Evolutionary conservation across 2,888 invertebrate species (phyloP), one percentile per base, ranked within the genome.

Genomic region (Magallana nippona): DNA sequence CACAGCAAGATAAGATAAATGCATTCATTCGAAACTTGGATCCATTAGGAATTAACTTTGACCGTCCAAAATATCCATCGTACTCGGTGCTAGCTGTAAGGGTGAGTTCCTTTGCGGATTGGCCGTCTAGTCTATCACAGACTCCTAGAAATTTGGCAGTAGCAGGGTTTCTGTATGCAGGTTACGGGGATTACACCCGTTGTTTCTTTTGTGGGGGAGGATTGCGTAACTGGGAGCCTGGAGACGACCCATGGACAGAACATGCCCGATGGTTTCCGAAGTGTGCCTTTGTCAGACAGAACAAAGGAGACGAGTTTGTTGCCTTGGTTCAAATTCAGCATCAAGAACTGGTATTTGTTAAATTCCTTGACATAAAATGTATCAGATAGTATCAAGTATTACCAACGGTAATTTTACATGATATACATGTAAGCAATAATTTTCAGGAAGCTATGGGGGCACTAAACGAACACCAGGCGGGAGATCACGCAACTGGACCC

Each of bases 161-260:
- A 17, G 81, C 81, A 1, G 84, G 84, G 3, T 84, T 84, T 78
- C 55, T 84, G 1, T 84, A 78, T 62, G 79, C 56, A n/a, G 84
- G 84, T 13, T 60, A 84, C n/a, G 44, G 60, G 13, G 84, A 84
- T 62, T 84, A 81, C 62, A 60, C 62, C 15, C 77, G 84, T 27
- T 84, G 84, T 58, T 84, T 84, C 81, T 84, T 81, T 81, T 84
- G 84, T 62, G 84, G 84, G 5, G 82, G 84, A 13, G 84, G 84
- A 55, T 78, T 84, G 3, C 56, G 84, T 15, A 81, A 84, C 78
- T 84, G 84, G 84, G 78, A 78, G n/a, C 58, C 62, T 15, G 81
- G 81, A 22, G 84, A 84, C n/a, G 84, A 84, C n/a, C 81, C 84
- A 3, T 84, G 84, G 84, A 56, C 19, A 8, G 84, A 84, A 62